phyloP scores from a whole-genome alignment of 2,113 vertebrate genomes.

The Sigmodon hispidus region DNA sequence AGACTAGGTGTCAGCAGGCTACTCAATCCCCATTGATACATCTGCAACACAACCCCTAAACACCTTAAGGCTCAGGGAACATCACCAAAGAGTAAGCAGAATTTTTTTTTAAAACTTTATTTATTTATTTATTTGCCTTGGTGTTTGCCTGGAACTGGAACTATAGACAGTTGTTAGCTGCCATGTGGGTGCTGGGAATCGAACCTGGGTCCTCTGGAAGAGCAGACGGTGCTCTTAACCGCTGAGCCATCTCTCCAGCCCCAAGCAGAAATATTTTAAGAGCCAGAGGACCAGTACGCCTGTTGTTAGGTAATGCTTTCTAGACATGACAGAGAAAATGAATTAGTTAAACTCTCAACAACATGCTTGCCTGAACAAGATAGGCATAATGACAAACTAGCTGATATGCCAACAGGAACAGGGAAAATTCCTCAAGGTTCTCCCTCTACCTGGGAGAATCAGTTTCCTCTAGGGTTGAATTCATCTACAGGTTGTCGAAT shows the following conservation, averaged over 20 bases:
- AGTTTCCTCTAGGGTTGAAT: background rate
- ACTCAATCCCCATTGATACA: background rate
- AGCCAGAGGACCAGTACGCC: background rate
- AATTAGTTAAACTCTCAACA: too few relatives aligned
- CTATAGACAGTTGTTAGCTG: too few relatives aligned
- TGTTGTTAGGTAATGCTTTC: background rate
- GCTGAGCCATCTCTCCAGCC: too few relatives aligned
- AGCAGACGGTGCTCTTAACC: too few relatives aligned
- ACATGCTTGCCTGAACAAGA: background rate
- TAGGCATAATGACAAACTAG: background rate
- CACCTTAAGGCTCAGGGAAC: background rate
- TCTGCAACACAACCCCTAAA: background rate
- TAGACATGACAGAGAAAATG: background rate
- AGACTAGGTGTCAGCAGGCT: background rate
- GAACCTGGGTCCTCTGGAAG: too few relatives aligned
- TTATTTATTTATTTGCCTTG: too few relatives aligned
- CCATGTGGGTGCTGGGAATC: too few relatives aligned
- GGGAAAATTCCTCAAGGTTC: background rate
- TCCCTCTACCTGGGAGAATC: background rate
- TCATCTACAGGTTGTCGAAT: background rate
- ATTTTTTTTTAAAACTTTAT: too few relatives aligned
- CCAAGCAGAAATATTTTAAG: background rate
- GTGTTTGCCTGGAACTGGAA: too few relatives aligned
- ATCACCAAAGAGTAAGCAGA: background rate
- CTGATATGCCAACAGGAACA: background rate